phyloP scores from a whole-genome alignment of 2,888 invertebrate species.

The Oxystoma pomonae region DNA sequence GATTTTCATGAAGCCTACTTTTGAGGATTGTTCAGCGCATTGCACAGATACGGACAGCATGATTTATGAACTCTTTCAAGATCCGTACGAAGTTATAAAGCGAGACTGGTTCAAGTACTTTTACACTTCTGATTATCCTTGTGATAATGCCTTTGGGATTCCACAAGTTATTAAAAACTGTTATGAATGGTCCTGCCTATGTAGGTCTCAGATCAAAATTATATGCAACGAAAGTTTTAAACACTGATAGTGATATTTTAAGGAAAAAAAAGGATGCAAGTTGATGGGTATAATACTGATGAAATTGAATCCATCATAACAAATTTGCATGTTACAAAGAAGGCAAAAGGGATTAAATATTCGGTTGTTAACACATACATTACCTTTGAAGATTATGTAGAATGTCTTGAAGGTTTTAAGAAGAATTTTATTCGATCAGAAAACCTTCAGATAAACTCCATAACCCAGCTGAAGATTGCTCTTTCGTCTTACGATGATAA shows the following conservation, averaged over 20 bases:
- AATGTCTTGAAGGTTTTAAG: too few species aligned
- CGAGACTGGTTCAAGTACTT: not conserved
- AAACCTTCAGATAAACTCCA: too few species aligned
- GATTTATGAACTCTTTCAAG: too few species aligned
- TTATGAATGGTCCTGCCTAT: not conserved
- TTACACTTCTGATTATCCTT: not conserved
- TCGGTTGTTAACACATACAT: not conserved
- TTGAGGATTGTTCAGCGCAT: not conserved
- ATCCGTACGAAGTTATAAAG: not conserved
- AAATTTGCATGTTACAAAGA: not conserved
- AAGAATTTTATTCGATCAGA: too few species aligned
- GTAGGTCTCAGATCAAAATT: not conserved
- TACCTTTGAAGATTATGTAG: too few species aligned
- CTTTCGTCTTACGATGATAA: too few species aligned
- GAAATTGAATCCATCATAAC: not conserved
- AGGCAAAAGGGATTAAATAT: not conserved
- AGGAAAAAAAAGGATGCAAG: too few species aligned
- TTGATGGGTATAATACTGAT: too few species aligned
- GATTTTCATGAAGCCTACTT: constrained; percentile 18
- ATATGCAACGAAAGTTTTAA: not conserved
- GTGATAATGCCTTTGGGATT: too few species aligned
- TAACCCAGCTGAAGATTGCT: too few species aligned
- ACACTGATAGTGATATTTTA: not conserved
- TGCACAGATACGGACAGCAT: not conserved
- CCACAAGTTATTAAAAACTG: too few species aligned